Base-by-base conservation (phyloP, 2,113 vertebrate species). In the Cinclus cinclus region DNA sequence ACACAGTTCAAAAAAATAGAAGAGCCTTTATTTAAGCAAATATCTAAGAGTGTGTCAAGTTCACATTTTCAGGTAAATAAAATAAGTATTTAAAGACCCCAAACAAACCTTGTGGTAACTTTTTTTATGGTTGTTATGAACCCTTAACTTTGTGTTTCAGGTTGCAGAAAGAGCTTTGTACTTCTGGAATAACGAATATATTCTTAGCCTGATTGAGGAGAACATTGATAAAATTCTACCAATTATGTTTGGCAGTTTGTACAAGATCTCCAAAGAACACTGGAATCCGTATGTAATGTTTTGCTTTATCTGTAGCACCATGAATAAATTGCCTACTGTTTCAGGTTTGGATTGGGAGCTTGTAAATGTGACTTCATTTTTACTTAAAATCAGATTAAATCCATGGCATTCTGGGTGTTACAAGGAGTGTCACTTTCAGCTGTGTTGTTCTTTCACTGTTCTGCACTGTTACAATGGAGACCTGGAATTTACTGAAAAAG, bases 111-210 rank as follows among this genome's bases (percentile, higher is more conserved):
- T 8, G 2, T 30, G 56, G 10, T 70, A 50, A 52, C 65, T 89
- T 74, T n/a, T 71, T 59, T 47, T 49, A 14, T 84, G 55, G 28
- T 64, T 71, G 47, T 59, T 94, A 49, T 37, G 65, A 95, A 89
- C 92, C 56, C 37, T 27, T 93, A 35, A 71, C 75, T 95, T 78
- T 97, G 49, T 95, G 39, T 98, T 97, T 89, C 98, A 99, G 99
- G 99, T 99, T 92, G 99, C 99, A 80, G 99, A 99, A 96, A 98
- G 99, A 90, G 99, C 99, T 65, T 96, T 99, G 85, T 99, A 99
- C 97, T 99, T 99, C 97, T 99, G 99, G 99, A 99, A 99, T 95
- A 99, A 99, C 13, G 99, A 99, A 95, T 99, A 99, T 95, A 99
- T 99, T 89, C 98, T 99, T 96, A 99, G 99, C 97, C 98, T 99